Evolutionary conservation across 2,797 vertebrate genomes (phyloP), one percentile per base, ranked within the genome.

Genomic region (Malurus leucopterus): DNA sequence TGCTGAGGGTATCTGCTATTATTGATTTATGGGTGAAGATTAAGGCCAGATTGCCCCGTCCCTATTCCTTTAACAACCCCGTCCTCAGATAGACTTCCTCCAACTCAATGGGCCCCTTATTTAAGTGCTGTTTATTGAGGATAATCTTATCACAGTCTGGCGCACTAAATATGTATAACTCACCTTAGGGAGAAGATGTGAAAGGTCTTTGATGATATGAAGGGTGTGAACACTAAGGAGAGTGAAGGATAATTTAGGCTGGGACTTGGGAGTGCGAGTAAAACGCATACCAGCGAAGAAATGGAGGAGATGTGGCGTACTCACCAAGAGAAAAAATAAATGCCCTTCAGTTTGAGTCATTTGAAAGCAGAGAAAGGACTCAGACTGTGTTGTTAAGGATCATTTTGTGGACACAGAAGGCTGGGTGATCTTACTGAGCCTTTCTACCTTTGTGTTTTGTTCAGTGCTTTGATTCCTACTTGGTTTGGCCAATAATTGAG

Each of bases 171-270:
- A 87, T 64, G 83, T 88, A 74, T 75, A 68, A 84, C 83, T 94
- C 77, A 95, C 93, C 95, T 91, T n/a, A 81, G 89, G 91, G 93
- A 95, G 81, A 80, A 71, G 91, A 93, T 86, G 61, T 84, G 83
- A 74, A 94, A 82, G 91, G 67, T 86, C 92, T 92, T 86, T 86
- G 89, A 93, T 84, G 62, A 86, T 91, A 88, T 86, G 94, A 93
- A 95, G 89, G 89, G 91, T 95, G 92, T 94, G 94, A 95, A 95
- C 93, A 77, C 93, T 92, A 79, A 79, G 92, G 92, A 92, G 85
- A 88, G 80, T 88, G 86, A 93, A 95, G 87, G 86, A 88, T 93
- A 95, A 94, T 94, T 94, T 93, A 95, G 64, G 50, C 1, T 95
- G 92, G 80, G 89, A 93, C 93, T 88, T 95, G 87, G 95, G 92